Percentiles rank a stretch among this genome's conserved stretches.
These are phyloP conservation scores for Steinernema feltiae DNA, from an alignment of 1,140 invertebrate species.

Conservation along the genomic window DNA sequence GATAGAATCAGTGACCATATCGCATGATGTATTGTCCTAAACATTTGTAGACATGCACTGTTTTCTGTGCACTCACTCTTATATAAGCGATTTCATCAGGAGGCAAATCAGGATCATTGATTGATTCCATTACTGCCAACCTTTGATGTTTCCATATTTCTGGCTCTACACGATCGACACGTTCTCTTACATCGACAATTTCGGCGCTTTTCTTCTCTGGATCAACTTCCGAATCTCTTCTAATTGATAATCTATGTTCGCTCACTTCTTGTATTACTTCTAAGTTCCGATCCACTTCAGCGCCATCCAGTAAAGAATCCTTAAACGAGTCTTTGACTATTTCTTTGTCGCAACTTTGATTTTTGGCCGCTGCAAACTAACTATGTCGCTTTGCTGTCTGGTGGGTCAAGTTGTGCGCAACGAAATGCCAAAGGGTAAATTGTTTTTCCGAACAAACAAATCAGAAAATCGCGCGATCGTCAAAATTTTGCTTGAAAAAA, in stretches of 20 bases:
- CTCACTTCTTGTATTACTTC: neutral
- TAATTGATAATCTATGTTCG: neutral
- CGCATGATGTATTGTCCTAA: neutral
- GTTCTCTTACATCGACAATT: neutral
- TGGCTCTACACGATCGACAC: neutral
- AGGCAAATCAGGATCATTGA: neutral
- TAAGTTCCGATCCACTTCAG: neutral
- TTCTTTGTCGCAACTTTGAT: neutral
- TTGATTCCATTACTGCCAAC: neutral
- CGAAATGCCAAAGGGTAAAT: neutral
- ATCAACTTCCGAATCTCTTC: neutral
- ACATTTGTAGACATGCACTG: neutral
- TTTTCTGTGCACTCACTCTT: neutral
- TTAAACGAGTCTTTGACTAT: neutral
- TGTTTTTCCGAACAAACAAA: neutral
- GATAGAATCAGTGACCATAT: conserved; percentile 22
- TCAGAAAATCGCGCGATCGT: neutral
- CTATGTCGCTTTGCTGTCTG: no score
- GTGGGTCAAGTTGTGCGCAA: no score
- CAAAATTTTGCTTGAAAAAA: neutral
- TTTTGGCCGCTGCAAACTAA: neutral
- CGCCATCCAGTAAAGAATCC: neutral
- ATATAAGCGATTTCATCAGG: neutral
- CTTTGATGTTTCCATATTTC: neutral
- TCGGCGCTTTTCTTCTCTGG: neutral